Percentiles rank a stretch among this genome's conserved stretches.
These are phyloP conservation scores for Siniperca obscura DNA, from an alignment of 2,797 vertebrate genomes.

Conservation along the genomic window DNA sequence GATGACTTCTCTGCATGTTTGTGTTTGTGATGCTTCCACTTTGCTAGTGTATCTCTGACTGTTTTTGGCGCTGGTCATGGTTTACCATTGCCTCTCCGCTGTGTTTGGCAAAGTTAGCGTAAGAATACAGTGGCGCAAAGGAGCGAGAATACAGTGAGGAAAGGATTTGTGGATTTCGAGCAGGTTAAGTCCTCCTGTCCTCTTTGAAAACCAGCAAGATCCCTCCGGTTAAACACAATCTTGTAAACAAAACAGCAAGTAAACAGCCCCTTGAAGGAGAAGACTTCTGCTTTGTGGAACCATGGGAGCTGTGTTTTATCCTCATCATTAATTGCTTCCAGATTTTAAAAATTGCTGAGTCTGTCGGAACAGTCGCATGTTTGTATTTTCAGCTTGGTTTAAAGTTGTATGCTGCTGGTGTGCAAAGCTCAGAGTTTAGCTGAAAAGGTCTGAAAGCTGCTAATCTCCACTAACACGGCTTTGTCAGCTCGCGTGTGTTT, in stretches of 20 bases:
- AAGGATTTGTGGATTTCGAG: conserved; percentile 60
- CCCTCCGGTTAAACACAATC: conserved; percentile 55
- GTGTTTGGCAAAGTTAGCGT: conserved; percentile 48
- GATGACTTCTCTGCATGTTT: conserved; percentile 39
- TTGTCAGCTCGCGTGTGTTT: neutral
- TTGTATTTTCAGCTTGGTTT: conserved; percentile 61
- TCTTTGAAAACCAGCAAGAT: conserved; percentile 63
- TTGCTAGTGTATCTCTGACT: conserved; percentile 30
- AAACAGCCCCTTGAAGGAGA: conserved; percentile 72
- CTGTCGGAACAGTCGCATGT: conserved; percentile 74
- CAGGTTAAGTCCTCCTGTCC: conserved; percentile 60
- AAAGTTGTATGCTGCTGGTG: conserved; percentile 38
- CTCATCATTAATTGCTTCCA: conserved; percentile 78
- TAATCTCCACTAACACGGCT: conserved; percentile 41
- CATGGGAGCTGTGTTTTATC: conserved; percentile 71
- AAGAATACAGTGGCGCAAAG: conserved; percentile 46
- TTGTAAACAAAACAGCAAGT: conserved; percentile 66
- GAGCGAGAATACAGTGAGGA: conserved; percentile 35
- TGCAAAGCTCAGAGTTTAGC: conserved; percentile 43
- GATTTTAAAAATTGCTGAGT: conserved; percentile 72
- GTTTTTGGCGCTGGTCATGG: conserved; percentile 40
- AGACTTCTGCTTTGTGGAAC: conserved; percentile 64
- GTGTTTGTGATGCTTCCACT: conserved; percentile 37
- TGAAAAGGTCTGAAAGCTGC: conserved; percentile 46
- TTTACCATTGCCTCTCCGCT: conserved; percentile 40